These are phyloP conservation scores for Coelopa frigida DNA, from an alignment of 1,140 invertebrate species.

Conservation along the genomic window DNA sequence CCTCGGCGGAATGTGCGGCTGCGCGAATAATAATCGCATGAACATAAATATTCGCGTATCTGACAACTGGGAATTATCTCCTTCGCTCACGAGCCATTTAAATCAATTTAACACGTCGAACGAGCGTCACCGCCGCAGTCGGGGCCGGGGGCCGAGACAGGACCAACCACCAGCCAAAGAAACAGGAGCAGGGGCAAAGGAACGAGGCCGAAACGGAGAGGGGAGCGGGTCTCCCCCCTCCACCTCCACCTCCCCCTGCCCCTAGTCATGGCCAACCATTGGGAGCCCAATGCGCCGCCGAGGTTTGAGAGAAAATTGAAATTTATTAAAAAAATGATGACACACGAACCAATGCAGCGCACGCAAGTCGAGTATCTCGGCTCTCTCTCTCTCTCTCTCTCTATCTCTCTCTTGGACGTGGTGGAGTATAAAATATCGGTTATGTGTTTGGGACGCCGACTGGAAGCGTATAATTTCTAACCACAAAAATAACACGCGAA, in stretches of 20 bases:
- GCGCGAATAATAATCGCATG: conserved; percentile 34
- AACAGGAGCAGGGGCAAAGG: conserved; percentile 11
- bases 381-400: no score
- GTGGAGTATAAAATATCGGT: neutral
- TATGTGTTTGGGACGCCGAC: neutral
- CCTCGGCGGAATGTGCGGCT: neutral
- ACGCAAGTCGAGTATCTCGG: conserved; percentile 23
- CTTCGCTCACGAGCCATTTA: conserved; percentile 46
- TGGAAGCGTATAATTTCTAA: conserved; percentile 1
- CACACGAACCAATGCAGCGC: conserved; percentile 41
- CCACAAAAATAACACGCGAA: conserved; percentile 2
- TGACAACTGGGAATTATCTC: conserved; percentile 45
- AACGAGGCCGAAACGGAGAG: conserved; percentile 10
- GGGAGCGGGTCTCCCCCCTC: neutral
- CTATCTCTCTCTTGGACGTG: no score
- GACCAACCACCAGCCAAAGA: conserved; percentile 1
- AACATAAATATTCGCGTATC: conserved; percentile 45
- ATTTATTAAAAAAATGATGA: conserved; percentile 45
- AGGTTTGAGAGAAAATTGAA: conserved; percentile 28
- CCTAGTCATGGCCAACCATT: neutral
- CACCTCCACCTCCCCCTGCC: neutral
- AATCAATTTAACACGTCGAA: conserved; percentile 45
- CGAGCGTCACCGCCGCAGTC: conserved; percentile 16
- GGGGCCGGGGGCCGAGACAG: conserved; percentile 10
- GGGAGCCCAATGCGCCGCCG: conserved; percentile 2